Percentiles rank a stretch among this genome's conserved stretches.
phyloP scores from a whole-genome alignment of 2,113 vertebrate genomes.

The Sebastes schlegelii region DNA sequence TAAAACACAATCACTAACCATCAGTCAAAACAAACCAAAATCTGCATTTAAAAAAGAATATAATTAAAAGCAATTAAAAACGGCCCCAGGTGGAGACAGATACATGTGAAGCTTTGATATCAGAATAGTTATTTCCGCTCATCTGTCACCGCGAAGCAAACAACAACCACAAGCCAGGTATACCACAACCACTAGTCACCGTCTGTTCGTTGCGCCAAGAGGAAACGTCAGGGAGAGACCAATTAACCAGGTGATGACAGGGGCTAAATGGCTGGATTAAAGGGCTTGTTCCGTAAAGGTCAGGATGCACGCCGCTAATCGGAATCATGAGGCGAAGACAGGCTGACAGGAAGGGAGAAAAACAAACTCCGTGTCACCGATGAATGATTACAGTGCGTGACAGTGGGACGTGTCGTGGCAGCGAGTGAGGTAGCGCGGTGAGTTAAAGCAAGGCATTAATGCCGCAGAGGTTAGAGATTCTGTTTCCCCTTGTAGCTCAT shows the following conservation, averaged over 20 bases:
- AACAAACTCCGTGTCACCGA: conserved; percentile 68
- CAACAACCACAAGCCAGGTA: conserved; percentile 54
- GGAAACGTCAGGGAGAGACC: conserved; percentile 75
- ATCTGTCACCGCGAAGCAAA: conserved; percentile 66
- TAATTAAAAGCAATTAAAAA: conserved; percentile 30
- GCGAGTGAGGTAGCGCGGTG: background rate
- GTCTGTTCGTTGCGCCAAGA: conserved; percentile 65
- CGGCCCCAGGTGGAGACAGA: conserved; percentile 16
- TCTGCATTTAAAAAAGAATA: background rate
- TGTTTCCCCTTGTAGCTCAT: conserved; percentile 1
- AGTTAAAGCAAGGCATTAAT: background rate
- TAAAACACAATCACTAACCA: background rate
- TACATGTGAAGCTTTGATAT: conserved; percentile 27
- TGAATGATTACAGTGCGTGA: conserved; percentile 71
- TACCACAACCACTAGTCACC: conserved; percentile 60
- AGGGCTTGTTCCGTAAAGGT: conserved; percentile 78
- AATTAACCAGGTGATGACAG: conserved; percentile 82
- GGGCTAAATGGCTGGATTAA: conserved; percentile 79
- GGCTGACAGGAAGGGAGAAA: conserved; percentile 77
- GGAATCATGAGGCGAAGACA: conserved; percentile 81
- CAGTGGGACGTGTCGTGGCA: conserved; percentile 57
- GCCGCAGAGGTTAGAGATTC: conserved; percentile 22
- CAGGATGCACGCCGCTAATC: conserved; percentile 78
- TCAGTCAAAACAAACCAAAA: background rate
- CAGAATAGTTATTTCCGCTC: conserved; percentile 54